Conservation (phyloP, 2,888 invertebrate species). For the Chaetoderma sp. region DNA sequence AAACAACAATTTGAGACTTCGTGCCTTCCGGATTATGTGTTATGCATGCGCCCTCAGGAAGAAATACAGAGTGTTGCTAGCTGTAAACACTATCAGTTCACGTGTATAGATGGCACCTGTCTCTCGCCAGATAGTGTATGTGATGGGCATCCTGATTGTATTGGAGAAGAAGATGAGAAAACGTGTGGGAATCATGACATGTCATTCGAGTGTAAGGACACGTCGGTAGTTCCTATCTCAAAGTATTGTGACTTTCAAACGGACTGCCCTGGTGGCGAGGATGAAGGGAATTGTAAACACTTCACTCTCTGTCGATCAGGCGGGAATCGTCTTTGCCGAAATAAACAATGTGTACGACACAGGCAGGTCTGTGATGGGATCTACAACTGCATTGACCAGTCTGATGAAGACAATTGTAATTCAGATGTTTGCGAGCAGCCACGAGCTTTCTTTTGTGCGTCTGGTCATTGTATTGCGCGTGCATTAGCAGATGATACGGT, state of each 20-base stretch:
- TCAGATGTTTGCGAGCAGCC: not conserved
- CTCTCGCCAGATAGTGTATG: constrained; percentile 37
- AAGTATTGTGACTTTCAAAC: not conserved
- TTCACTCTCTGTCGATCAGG: too few species aligned
- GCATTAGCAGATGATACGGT: not conserved
- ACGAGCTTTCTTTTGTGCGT: not conserved
- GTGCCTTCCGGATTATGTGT: too few species aligned
- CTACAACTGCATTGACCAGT: not conserved
- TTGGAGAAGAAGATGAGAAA: constrained; percentile 49
- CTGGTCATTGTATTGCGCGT: not conserved
- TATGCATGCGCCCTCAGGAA: too few species aligned
- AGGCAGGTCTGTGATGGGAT: not conserved
- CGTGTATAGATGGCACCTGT: too few species aligned
- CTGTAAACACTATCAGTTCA: too few species aligned
- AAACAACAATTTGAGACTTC: too few species aligned
- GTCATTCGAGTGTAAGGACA: too few species aligned
- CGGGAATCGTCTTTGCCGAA: not conserved
- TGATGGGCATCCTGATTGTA: constrained; percentile 47
- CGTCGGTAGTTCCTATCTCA: too few species aligned
- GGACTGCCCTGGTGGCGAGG: not conserved
- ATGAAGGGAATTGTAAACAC: not conserved
- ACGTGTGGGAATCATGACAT: too few species aligned
- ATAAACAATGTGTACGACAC: not conserved
- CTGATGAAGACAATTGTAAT: not conserved
- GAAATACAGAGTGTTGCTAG: too few species aligned